Evolutionary conservation across 2,113 vertebrate genomes (phyloP).

Genomic region (Balaenoptera acutorostrata): DNA sequence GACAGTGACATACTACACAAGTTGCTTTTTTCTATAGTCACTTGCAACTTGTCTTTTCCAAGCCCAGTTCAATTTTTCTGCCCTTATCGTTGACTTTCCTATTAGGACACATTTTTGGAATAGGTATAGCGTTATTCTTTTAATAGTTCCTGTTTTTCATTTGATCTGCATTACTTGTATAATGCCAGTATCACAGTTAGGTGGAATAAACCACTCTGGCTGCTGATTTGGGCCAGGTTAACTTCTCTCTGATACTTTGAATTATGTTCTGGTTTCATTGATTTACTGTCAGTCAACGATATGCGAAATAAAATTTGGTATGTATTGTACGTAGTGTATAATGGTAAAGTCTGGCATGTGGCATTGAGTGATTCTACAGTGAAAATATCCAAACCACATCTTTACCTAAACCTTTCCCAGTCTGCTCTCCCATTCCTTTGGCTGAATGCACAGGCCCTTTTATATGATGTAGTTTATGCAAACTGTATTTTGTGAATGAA

Average conservation of each 20-base stretch:
- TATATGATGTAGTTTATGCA: neutral
- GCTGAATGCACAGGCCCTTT: neutral
- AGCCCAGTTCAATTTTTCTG: neutral
- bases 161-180: neutral
- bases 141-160: neutral
- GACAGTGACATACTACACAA: neutral
- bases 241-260: slow-evolving; percentile 12
- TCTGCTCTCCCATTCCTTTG: neutral
- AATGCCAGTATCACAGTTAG: neutral
- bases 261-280: neutral
- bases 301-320: neutral
- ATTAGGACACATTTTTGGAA: neutral
- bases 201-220: neutral
- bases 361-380: neutral
- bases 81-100: neutral
- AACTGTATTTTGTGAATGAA: neutral
- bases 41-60: neutral
- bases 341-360: neutral
- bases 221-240: neutral
- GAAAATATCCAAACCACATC: slow-evolving; percentile 6
- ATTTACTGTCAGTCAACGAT: neutral
- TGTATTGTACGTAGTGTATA: neutral
- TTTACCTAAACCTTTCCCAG: neutral
- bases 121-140: neutral
- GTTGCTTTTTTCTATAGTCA: neutral